These are phyloP conservation scores for Lysandra coridon DNA, from an alignment of 2,888 invertebrate species.

Conservation along the genomic window DNA sequence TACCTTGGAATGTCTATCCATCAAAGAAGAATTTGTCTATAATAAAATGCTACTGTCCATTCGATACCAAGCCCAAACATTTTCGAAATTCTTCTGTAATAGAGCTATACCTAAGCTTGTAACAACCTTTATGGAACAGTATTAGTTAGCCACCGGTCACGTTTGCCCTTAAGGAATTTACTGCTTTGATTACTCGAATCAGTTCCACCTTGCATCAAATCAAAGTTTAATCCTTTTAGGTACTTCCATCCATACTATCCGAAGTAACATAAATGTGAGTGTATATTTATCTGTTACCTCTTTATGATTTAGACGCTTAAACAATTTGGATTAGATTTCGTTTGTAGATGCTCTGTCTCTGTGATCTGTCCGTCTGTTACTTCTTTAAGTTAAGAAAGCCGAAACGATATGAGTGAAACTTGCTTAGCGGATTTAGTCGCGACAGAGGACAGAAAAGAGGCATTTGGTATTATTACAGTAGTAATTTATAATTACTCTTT, in stretches of 20 bases:
- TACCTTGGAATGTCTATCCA: neutral
- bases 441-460: neutral
- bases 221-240: neutral
- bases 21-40: neutral
- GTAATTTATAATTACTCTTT: neutral
- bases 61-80: constrained; percentile 11
- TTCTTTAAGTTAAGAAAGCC: too few species aligned
- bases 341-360: too few species aligned
- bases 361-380: too few species aligned
- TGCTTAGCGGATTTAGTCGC: neutral
- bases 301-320: too few species aligned
- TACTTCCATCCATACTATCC: neutral
- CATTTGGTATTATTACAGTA: neutral
- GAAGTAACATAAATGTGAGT: too few species aligned
- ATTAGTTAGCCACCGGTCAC: constrained; percentile 16
- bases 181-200: neutral
- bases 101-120: neutral
- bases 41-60: neutral
- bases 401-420: too few species aligned
- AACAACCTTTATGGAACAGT: neutral
- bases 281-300: too few species aligned
- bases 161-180: constrained; percentile 27
- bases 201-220: constrained; percentile 18
- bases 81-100: constrained; percentile 11
- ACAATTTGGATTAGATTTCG: too few species aligned